These are phyloP conservation scores for Erannis defoliaria DNA, from an alignment of 2,888 invertebrate genomes.

Conservation along the genomic window DNA sequence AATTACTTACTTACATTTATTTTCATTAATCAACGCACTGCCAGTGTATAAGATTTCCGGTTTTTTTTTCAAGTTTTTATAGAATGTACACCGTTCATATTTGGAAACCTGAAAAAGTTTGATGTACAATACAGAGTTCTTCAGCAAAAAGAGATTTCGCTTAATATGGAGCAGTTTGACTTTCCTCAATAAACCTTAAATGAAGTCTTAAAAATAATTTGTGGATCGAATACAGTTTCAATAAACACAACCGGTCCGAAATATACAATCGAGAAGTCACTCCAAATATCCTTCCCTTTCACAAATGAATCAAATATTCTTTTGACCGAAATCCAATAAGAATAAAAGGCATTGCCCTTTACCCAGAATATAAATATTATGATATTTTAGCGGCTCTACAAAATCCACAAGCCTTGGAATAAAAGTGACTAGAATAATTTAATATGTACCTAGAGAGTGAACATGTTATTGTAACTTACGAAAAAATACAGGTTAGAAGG, in stretches of 20 bases:
- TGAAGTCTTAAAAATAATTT: not conserved
- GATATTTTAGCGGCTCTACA: slow-evolving; percentile 25
- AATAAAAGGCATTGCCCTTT: slow-evolving; percentile 24
- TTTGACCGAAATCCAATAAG: slow-evolving; percentile 40
- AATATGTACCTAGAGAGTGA: not conserved
- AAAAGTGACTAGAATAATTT: slow-evolving; percentile 25
- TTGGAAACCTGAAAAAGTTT: too few relatives aligned
- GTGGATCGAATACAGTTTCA: slow-evolving; percentile 1
- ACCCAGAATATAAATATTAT: slow-evolving; percentile 26
- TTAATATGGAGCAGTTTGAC: too few relatives aligned
- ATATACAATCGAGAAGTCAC: slow-evolving; percentile 13
- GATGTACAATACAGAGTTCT: too few relatives aligned
- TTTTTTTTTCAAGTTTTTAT: too few relatives aligned
- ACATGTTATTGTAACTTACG: slow-evolving; percentile 30
- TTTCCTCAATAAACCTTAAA: too few relatives aligned
- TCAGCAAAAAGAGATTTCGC: too few relatives aligned
- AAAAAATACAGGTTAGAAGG: not conserved
- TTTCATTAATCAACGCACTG: too few relatives aligned
- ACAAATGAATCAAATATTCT: slow-evolving; percentile 42
- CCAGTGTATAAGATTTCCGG: too few relatives aligned
- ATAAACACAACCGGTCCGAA: slow-evolving; percentile 10
- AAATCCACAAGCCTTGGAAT: slow-evolving; percentile 20
- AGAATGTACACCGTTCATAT: too few relatives aligned
- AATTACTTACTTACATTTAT: too few relatives aligned
- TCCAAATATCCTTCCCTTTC: slow-evolving; percentile 26